Conservation (phyloP, 2,888 invertebrate species). For the Acanthosepion pharaonis region DNA sequence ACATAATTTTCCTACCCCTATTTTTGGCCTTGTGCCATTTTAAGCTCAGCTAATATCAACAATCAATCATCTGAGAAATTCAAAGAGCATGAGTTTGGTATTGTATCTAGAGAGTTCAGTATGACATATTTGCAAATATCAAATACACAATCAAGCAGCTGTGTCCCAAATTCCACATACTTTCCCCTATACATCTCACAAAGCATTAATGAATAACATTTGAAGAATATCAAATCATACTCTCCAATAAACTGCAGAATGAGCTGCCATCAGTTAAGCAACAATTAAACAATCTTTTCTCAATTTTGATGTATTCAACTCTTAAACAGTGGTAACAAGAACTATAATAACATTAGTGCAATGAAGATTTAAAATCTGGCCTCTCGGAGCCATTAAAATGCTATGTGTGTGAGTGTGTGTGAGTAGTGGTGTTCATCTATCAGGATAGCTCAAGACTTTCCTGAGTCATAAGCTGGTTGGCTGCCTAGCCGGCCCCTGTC, state of each 20-base stretch:
- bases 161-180: neutral
- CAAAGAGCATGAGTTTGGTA: too few species aligned
- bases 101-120: too few species aligned
- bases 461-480: neutral
- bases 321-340: neutral
- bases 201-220: neutral
- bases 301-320: conserved; percentile 6
- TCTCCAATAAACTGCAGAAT: neutral
- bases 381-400: neutral
- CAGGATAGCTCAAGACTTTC: conserved; percentile 33
- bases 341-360: neutral
- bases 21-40: too few species aligned
- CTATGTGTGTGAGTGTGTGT: neutral
- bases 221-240: neutral
- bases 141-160: neutral
- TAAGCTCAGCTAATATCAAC: neutral
- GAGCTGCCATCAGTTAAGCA: neutral
- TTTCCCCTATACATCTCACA: neutral
- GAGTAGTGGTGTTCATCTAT: neutral
- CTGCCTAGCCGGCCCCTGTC: neutral
- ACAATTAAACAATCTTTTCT: neutral
- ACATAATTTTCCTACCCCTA: too few species aligned
- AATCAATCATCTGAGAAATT: neutral
- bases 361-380: neutral
- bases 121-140: neutral